Evolutionary conservation across 2,113 vertebrate genomes (phyloP).

Genomic region (Microtus oregoni): DNA sequence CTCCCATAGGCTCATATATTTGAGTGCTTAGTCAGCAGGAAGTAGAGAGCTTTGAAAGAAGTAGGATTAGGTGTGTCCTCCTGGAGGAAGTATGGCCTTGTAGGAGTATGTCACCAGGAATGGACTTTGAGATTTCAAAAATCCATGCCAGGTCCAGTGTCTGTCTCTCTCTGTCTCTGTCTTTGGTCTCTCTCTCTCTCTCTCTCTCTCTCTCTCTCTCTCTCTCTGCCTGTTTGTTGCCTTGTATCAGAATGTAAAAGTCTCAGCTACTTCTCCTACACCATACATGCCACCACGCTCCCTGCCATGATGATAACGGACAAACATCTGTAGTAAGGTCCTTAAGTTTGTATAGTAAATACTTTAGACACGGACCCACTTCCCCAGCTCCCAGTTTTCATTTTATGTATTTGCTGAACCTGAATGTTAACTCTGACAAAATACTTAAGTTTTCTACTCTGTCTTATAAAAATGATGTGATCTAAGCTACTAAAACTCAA

Average conservation of each 20-base stretch:
- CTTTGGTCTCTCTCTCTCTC: too few species aligned
- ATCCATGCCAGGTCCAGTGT: background rate
- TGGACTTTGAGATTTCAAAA: background rate
- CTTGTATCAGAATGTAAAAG: background rate
- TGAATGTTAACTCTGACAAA: conserved; percentile 33
- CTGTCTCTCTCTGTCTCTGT: background rate
- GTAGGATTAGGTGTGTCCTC: background rate
- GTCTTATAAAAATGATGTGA: background rate
- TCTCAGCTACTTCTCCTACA: background rate
- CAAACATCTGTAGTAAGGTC: background rate
- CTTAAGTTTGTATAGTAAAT: background rate
- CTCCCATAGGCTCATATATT: background rate
- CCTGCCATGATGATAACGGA: background rate
- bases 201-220: too few species aligned
- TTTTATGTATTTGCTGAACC: conserved; percentile 6
- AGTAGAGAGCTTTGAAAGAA: background rate
- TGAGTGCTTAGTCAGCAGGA: background rate
- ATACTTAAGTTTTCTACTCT: conserved; percentile 20
- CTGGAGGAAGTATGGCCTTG: background rate
- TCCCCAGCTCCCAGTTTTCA: background rate
- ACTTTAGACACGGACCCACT: too few species aligned
- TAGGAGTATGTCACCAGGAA: background rate
- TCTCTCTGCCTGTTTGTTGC: too few species aligned
- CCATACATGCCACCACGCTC: background rate
- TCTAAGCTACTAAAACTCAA: conserved; percentile 16